phyloP scores from a whole-genome alignment of 2,113 vertebrate genomes.

The Puffinus mauretanicus region DNA sequence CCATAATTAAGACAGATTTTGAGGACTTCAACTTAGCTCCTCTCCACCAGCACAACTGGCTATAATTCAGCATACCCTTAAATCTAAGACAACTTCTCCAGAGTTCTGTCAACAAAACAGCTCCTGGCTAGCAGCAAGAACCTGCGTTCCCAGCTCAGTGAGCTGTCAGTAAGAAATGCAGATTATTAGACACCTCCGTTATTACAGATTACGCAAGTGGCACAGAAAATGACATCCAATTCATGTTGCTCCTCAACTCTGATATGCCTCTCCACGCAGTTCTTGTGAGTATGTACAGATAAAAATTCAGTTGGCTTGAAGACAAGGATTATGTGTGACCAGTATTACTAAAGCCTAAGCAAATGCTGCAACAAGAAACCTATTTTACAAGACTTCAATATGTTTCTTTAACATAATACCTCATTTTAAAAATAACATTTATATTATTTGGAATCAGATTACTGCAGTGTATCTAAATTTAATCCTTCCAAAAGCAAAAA shows the following conservation, averaged over 20 bases:
- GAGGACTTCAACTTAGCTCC: not conserved
- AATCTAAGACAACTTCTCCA: not conserved
- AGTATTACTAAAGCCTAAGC: not conserved
- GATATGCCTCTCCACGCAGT: not conserved
- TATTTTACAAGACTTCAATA: not conserved
- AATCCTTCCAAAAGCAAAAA: not conserved
- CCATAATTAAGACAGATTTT: not conserved
- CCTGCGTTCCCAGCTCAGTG: not conserved
- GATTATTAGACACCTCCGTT: not conserved
- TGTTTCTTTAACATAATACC: not conserved
- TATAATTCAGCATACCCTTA: not conserved
- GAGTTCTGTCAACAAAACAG: not conserved
- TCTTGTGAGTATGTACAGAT: not conserved
- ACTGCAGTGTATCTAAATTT: not conserved
- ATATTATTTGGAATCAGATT: not conserved
- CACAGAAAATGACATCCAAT: constrained; percentile 22
- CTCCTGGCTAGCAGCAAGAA: not conserved
- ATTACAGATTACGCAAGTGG: constrained; percentile 9
- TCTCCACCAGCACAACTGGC: not conserved
- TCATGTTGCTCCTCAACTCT: not conserved
- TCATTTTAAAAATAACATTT: not conserved
- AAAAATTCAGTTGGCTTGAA: not conserved
- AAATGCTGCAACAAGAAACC: not conserved
- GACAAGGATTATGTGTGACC: not conserved
- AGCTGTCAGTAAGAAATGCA: constrained; percentile 13